Percentiles rank a stretch among this genome's conserved stretches.
Conservation (phyloP, 2,888 invertebrate genomes). For the Eupithecia centaureata region DNA sequence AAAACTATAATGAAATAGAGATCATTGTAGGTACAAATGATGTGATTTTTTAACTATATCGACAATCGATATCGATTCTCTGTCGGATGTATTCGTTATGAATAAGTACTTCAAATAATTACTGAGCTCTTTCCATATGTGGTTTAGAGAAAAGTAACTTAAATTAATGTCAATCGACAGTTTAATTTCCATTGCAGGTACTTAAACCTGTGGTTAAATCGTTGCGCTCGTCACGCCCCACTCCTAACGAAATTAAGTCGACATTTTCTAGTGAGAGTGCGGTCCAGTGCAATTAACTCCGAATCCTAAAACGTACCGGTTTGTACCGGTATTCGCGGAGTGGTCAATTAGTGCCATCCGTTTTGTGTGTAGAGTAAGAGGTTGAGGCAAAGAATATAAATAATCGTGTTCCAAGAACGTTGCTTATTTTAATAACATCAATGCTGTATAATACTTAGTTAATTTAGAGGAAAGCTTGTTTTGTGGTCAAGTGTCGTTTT, state of each 20-base stretch:
- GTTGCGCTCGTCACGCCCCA: not conserved
- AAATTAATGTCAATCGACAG: not conserved
- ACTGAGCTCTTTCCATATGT: too few species aligned
- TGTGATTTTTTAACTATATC: too few species aligned
- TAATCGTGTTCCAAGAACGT: not conserved
- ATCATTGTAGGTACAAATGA: too few species aligned
- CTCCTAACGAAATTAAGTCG: slow-evolving; percentile 25
- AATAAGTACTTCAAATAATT: too few species aligned
- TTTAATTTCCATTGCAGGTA: not conserved
- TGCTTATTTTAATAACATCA: too few species aligned
- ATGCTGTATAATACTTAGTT: too few species aligned
- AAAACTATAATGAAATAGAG: too few species aligned
- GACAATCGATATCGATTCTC: too few species aligned
- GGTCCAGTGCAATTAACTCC: slow-evolving; percentile 38
- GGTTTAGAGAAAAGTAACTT: too few species aligned
- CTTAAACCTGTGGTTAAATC: not conserved
- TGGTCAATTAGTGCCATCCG: slow-evolving; percentile 39
- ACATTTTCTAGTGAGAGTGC: slow-evolving; percentile 36
- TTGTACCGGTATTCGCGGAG: slow-evolving; percentile 30
- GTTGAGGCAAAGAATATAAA: not conserved
- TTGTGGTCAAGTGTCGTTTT: too few species aligned
- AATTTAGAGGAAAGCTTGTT: too few species aligned
- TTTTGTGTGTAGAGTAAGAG: not conserved
- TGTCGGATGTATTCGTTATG: too few species aligned
- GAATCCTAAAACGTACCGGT: slow-evolving; percentile 27